phyloP scores from a whole-genome alignment of 23 tunicate genomes.

The Aplidium turbinatum region DNA sequence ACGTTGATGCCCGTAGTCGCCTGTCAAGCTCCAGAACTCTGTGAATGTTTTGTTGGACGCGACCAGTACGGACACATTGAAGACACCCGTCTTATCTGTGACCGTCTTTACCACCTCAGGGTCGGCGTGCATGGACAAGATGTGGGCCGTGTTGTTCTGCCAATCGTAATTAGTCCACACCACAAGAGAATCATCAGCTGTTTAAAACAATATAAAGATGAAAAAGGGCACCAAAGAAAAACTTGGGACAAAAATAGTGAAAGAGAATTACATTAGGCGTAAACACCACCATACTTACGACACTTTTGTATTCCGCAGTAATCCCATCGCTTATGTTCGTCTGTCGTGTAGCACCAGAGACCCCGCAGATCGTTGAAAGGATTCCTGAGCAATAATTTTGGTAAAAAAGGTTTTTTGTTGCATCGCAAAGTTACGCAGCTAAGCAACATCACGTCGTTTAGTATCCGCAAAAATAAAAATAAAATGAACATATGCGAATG shows the following conservation, averaged over 20 bases:
- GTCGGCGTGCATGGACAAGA: conserved; percentile 68
- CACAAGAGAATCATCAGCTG: conserved; percentile 62
- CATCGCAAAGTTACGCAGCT: too few species aligned
- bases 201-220: not conserved
- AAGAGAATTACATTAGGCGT: not conserved
- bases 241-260: not conserved
- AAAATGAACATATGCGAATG: too few species aligned
- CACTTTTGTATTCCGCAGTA: conserved; percentile 52
- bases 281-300: conserved; percentile 30
- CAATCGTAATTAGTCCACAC: conserved; percentile 62
- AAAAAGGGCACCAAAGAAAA: not conserved
- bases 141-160: conserved; percentile 8
- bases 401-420: too few species aligned
- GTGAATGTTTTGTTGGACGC: conserved; percentile 39
- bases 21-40: conserved; percentile 72
- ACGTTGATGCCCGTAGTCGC: conserved; percentile 36
- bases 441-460: too few species aligned
- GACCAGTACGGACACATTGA: conserved; percentile 48
- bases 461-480: too few species aligned
- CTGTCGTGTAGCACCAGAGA: conserved; percentile 92
- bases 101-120: conserved; percentile 74
- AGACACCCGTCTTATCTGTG: conserved; percentile 10
- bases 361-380: conserved; percentile 80
- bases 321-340: conserved; percentile 34
- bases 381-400: too few species aligned